Percentiles rank a stretch among this genome's conserved stretches.
phyloP scores from a whole-genome alignment of 2,113 vertebrate species.

The Passer montanus region DNA sequence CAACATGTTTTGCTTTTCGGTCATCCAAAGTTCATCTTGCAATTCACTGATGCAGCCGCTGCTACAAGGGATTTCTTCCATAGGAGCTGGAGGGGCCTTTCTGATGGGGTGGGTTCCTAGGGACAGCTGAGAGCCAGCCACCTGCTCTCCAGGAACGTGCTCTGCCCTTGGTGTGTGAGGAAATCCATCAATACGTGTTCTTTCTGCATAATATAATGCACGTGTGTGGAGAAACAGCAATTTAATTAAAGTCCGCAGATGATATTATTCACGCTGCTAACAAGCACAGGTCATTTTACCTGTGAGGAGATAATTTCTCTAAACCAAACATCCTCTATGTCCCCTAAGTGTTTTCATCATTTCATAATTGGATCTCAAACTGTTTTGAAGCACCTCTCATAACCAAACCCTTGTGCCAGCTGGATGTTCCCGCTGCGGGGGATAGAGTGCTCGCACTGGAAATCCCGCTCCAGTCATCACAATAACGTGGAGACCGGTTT shows the following conservation, averaged over 20 bases:
- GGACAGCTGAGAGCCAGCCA: background rate
- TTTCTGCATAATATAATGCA: background rate
- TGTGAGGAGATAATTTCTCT: background rate
- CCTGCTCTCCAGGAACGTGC: background rate
- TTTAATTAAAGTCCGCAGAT: background rate
- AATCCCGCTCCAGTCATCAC: background rate
- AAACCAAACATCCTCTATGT: background rate
- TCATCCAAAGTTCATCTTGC: constrained; percentile 40
- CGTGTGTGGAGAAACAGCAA: background rate
- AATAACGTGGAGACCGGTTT: background rate
- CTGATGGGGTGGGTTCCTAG: background rate
- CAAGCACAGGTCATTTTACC: background rate
- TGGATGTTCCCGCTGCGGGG: background rate
- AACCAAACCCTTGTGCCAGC: background rate
- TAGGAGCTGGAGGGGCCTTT: background rate
- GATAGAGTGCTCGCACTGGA: background rate
- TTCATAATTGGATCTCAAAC: constrained; percentile 3
- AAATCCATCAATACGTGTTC: background rate
- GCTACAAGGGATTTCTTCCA: background rate
- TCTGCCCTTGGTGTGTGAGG: background rate
- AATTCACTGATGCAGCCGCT: background rate
- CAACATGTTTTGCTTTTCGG: constrained; percentile 9
- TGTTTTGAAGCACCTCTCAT: constrained; percentile 8
- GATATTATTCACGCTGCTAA: background rate
- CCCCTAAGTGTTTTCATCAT: background rate